Conservation (phyloP, 2,113 vertebrate genomes). For the Hypomesus transpacificus region DNA sequence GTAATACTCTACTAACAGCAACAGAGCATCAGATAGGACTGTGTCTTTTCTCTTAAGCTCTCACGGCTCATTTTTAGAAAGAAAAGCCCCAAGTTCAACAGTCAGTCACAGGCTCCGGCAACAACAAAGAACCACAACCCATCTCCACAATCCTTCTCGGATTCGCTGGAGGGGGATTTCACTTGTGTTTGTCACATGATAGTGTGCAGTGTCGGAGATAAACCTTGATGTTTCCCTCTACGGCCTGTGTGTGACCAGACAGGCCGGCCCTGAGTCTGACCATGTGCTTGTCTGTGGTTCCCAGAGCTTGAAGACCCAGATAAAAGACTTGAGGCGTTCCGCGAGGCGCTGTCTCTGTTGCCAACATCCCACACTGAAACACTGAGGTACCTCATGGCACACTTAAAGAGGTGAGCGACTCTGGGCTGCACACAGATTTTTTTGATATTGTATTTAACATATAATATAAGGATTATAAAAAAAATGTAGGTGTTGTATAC, state of each 20-base stretch:
- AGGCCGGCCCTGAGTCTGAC: not conserved
- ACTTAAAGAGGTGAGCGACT: conserved; percentile 86
- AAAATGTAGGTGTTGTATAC: too few relatives aligned
- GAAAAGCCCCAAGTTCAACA: too few relatives aligned
- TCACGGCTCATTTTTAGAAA: too few relatives aligned
- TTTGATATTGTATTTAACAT: not conserved
- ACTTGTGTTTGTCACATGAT: not conserved
- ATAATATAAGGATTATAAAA: not conserved
- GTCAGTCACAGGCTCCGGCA: too few relatives aligned
- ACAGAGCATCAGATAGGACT: too few relatives aligned
- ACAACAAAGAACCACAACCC: not conserved
- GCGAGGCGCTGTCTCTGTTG: conserved; percentile 91
- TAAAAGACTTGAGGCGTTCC: conserved; percentile 89
- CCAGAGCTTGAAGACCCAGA: conserved; percentile 88
- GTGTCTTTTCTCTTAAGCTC: too few relatives aligned
- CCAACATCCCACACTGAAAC: conserved; percentile 97
- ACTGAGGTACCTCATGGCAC: conserved; percentile 94
- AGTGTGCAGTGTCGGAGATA: not conserved
- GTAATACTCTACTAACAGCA: too few relatives aligned
- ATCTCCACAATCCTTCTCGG: not conserved
- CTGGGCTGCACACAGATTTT: not conserved
- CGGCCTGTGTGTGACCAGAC: conserved; percentile 16
- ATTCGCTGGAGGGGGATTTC: not conserved
- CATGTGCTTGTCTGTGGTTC: conserved; percentile 26
- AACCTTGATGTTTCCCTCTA: not conserved